Conservation (phyloP, 1,140 invertebrate genomes). For the Caenorhabditis elegans region DNA sequence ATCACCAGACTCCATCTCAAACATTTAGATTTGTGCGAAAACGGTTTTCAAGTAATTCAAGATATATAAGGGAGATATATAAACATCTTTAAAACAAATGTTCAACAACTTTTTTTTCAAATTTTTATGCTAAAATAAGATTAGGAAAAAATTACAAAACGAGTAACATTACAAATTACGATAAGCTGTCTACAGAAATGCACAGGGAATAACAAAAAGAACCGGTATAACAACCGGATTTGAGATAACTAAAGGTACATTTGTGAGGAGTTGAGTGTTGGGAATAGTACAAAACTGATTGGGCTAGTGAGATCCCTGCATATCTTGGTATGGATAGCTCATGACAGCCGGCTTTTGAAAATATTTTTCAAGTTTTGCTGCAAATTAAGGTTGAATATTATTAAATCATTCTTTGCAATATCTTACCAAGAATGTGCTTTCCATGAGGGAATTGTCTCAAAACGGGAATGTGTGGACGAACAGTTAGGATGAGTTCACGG, state of each 20-base stretch:
- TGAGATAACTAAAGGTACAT: not conserved
- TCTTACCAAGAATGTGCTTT: conserved; percentile 92
- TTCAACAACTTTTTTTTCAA: not conserved
- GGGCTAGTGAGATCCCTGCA: not conserved
- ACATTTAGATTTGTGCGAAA: not conserved
- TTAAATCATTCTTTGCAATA: too few relatives aligned
- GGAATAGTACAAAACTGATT: not conserved
- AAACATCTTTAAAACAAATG: not conserved
- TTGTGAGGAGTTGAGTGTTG: not conserved
- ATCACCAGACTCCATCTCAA: not conserved
- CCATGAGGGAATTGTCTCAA: conserved; percentile 97
- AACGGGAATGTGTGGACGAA: conserved; percentile 88
- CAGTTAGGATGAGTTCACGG: conserved; percentile 96
- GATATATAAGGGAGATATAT: too few relatives aligned
- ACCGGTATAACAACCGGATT: not conserved
- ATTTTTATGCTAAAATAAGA: not conserved
- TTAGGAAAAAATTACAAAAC: not conserved
- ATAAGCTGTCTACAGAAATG: not conserved
- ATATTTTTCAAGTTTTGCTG: not conserved
- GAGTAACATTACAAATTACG: not conserved
- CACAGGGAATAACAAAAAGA: not conserved
- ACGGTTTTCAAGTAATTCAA: too few relatives aligned
- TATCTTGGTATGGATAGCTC: not conserved
- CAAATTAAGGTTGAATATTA: not conserved
- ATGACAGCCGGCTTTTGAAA: not conserved